These are phyloP conservation scores for Glaucidium brasilianum DNA, from an alignment of 2,113 vertebrate genomes.

Conservation along the genomic window DNA sequence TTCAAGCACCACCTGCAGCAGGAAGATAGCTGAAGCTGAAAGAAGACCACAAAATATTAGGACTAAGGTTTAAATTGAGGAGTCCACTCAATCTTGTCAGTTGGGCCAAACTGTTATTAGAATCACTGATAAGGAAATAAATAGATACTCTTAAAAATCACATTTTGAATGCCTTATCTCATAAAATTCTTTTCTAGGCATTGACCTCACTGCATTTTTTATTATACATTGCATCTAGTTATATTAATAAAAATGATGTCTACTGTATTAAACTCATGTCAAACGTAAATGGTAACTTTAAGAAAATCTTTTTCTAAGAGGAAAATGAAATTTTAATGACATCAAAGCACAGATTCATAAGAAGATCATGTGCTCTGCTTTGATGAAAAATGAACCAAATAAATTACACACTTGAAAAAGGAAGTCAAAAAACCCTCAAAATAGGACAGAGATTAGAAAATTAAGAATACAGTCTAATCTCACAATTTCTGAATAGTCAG, in stretches of 20 bases:
- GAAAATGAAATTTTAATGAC: slow-evolving; percentile 13
- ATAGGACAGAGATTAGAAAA: neutral
- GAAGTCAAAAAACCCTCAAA: neutral
- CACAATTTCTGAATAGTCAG: neutral
- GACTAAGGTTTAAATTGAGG: neutral
- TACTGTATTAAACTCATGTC: neutral
- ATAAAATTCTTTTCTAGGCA: neutral
- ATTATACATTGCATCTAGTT: neutral
- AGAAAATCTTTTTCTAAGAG: neutral
- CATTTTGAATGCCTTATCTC: neutral
- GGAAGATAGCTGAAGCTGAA: neutral
- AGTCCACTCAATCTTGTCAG: neutral
- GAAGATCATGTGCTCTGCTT: neutral
- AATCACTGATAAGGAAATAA: slow-evolving; percentile 15
- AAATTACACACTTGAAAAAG: neutral
- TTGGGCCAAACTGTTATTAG: neutral
- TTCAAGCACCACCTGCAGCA: neutral
- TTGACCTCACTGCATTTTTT: slow-evolving; percentile 16
- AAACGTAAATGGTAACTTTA: slow-evolving; percentile 1
- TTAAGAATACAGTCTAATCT: neutral
- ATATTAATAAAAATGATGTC: slow-evolving; percentile 18
- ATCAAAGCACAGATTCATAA: neutral
- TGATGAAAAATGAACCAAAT: neutral
- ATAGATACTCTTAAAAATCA: slow-evolving; percentile 42
- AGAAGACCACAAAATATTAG: neutral